Conservation (phyloP, 2,797 vertebrate species). For the Botia kubotai region DNA sequence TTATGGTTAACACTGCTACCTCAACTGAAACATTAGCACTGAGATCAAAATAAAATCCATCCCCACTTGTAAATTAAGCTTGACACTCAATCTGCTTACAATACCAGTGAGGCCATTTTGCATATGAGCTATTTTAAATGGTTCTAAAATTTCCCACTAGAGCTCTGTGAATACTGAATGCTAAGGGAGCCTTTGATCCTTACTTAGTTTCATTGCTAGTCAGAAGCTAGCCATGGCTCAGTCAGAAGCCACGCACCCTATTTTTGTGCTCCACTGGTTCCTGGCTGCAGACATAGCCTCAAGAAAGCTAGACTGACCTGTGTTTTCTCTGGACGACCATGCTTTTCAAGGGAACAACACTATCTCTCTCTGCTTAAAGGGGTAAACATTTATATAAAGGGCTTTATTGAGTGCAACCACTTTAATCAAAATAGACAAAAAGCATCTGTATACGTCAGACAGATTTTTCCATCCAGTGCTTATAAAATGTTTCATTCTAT, state of each 20-base stretch:
- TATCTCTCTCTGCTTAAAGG: slow-evolving; percentile 13
- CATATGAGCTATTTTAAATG: slow-evolving; percentile 9
- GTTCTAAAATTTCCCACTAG: background rate
- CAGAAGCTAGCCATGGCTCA: background rate
- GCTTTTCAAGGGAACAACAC: background rate
- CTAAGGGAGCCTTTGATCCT: slow-evolving; percentile 9
- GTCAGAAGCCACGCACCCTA: slow-evolving; percentile 19
- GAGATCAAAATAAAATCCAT: background rate
- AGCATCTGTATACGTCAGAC: background rate
- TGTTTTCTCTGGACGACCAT: slow-evolving; percentile 22
- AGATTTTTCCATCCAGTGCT: background rate
- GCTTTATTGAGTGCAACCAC: slow-evolving; percentile 38
- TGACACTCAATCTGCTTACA: background rate
- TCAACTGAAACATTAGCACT: background rate
- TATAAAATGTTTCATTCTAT: background rate
- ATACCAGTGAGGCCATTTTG: slow-evolving; percentile 13
- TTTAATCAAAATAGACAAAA: slow-evolving; percentile 26
- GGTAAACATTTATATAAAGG: slow-evolving; percentile 33
- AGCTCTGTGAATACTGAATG: background rate
- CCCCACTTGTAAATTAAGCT: background rate
- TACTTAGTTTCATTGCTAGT: background rate
- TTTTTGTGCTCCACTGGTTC: slow-evolving; percentile 25
- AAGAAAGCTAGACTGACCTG: slow-evolving; percentile 26
- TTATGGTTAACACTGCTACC: background rate
- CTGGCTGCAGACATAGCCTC: slow-evolving; percentile 29